Base-by-base conservation (phyloP, 2,888 invertebrate genomes). In the Agriopis marginaria region DNA sequence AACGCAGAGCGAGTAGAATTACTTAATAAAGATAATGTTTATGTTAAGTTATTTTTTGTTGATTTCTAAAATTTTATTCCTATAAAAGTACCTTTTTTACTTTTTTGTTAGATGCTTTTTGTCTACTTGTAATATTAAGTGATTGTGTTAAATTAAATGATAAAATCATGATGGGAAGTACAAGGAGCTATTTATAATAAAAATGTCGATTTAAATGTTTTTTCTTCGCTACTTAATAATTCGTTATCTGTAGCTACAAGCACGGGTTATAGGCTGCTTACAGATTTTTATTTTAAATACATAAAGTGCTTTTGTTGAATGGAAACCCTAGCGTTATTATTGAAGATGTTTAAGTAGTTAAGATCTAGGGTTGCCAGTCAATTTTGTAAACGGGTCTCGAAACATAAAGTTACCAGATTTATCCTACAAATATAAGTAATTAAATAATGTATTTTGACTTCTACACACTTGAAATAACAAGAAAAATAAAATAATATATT, bases 361-460 rank as follows among this genome's bases (percentile, higher is more conserved):
- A 79, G 84, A 32, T 32, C 32, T 32, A 32, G 86, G 86, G 85
- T 81, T 87, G 84, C 79, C 85, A 82, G 75, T 82, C 83, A 79
- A 77, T 75, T 79, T 42, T 65, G 74, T 73, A 88, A 90, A 93
- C 93, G 93, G 93, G 93, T 93, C 86, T 86, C 81, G 91, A 87
- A 93, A 93, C 90, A 84, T 79, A 87, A 88, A 92, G 93, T 93
- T 93, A 93, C 93, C 93, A 93, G 82, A 76, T 80, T 83, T 88
- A 88, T 91, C 90, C 91, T 92, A 90, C 88, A 81, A 81, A 79
- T 83, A 63, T 85, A 84, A 86, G 83, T 79, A 70, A 82, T 79
- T 80, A 80, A 77, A 51, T 58, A 51, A 54, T 61, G 4, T 63
- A 66, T 14, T 50, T 56, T 77, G 80, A 74, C 77, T 65, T 81